Evolutionary conservation across 1,140 invertebrate genomes (phyloP).

Genomic region (Myzus persicae): DNA sequence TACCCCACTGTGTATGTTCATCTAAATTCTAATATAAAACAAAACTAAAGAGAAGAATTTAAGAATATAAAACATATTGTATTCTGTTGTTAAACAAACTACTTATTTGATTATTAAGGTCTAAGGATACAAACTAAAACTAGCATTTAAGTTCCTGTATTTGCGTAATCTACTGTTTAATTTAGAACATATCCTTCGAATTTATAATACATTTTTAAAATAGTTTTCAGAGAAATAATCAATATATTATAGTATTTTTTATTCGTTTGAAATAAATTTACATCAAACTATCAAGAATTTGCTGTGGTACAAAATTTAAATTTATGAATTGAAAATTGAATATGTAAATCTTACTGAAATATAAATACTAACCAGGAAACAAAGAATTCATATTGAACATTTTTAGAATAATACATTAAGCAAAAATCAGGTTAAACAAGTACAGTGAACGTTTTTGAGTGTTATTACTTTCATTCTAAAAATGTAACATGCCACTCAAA

Average conservation of each 20-base stretch:
- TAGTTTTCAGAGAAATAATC: not conserved
- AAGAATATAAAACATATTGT: not conserved
- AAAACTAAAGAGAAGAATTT: not conserved
- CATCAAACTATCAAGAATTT: not conserved
- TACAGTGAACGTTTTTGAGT: too few relatives aligned
- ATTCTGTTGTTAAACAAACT: not conserved
- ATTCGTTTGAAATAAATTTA: not conserved
- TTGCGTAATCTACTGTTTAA: not conserved
- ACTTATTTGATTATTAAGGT: not conserved
- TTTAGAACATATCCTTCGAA: not conserved
- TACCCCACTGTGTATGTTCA: not conserved
- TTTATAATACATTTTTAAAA: not conserved
- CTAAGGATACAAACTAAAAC: not conserved
- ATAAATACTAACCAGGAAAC: not conserved
- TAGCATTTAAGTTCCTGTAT: not conserved
- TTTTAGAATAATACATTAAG: too few relatives aligned
- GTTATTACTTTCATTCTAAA: too few relatives aligned
- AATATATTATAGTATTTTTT: not conserved
- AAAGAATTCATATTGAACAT: too few relatives aligned
- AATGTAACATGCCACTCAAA: too few relatives aligned
- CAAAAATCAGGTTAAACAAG: too few relatives aligned
- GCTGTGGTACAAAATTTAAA: not conserved
- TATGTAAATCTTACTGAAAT: not conserved
- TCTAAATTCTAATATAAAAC: not conserved
- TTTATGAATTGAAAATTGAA: not conserved